A percentile compares a stretch with the other conserved stretches of the same genome.
These are phyloP conservation scores for Anastatus disparis DNA, from an alignment of 1,140 invertebrate species.

Conservation along the genomic window DNA sequence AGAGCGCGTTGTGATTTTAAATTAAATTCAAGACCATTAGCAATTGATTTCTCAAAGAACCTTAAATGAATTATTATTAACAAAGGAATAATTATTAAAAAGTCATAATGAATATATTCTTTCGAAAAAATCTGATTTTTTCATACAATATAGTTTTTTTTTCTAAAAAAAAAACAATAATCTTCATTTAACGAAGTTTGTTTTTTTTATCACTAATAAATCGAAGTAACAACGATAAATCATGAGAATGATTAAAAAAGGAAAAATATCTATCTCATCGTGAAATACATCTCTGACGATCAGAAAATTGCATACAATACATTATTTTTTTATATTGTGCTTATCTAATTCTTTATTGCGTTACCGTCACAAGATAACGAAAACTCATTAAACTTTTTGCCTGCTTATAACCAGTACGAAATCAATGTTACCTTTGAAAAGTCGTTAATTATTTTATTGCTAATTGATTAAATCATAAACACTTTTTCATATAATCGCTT, in stretches of 20 bases:
- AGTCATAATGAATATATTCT: too few relatives aligned
- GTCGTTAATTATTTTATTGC: slow-evolving; percentile 22
- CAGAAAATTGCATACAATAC: neutral
- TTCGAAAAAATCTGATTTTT: too few relatives aligned
- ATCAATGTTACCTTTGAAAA: neutral
- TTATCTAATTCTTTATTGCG: slow-evolving; percentile 7
- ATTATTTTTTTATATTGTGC: slow-evolving; percentile 2
- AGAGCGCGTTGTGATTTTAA: too few relatives aligned
- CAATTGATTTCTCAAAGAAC: too few relatives aligned
- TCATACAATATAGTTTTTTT: too few relatives aligned
- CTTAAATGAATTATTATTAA: too few relatives aligned
- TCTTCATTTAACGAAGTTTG: neutral
- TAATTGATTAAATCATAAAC: slow-evolving; percentile 23
- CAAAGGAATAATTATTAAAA: too few relatives aligned
- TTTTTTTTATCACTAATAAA: slow-evolving; percentile 1
- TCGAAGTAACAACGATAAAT: neutral
- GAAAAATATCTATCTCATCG: neutral
- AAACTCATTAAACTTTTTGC: slow-evolving; percentile 2
- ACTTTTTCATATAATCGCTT: neutral
- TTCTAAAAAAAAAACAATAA: neutral
- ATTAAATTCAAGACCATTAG: too few relatives aligned
- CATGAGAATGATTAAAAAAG: too few relatives aligned
- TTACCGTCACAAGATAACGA: neutral
- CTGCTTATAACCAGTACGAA: too few relatives aligned
- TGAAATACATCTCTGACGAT: neutral